Evolutionary conservation across 1,140 invertebrate species (phyloP), one percentile per base, ranked within the genome.

Genomic region (Psix sp.): DNA sequence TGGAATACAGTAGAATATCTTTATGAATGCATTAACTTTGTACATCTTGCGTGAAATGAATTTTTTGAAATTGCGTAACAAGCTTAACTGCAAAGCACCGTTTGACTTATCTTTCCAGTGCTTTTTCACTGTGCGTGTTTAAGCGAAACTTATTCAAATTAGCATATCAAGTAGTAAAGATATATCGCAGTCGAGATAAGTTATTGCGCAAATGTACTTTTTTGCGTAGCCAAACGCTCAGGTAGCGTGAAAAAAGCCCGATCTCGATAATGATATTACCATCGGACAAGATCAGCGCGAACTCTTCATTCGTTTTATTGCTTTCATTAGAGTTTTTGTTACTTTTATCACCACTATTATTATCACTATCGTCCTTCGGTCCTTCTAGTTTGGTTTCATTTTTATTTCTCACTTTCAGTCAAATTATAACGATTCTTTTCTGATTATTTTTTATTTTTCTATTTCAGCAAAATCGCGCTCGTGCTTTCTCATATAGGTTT

Each of bases 251-350:
- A 70, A 60, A 59, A 67, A 60, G 40, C 52, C 39, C 38, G 11
- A 38, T 14, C 16, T 48, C 48, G 54, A 60, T 70, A 70, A 70
- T 60, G 48, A 60, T 60, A 60, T 70, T 70, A 46, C 31, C 66
- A 24, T 60, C 33, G 56, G 11, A 33, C 40, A 36, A 24, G 36
- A 59, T 68, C 65, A 68, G 24, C 17, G 21, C 20, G 46, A 18
- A 17, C 31, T 51, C 54, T 6, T 60, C 46, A 29, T 60, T 60
- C 43, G 40, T 60, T 68, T 60, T 68, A 59, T 68, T 68, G 20
- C 54, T 48, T 56, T 57, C 63, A 67, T 57, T 67, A 49, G 24
- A 40, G 20, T n/a, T n/a, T n/a, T n/a, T n/a, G n/a, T n/a, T n/a
- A 14, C 36, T 42, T 52, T 49, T 45, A 21, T 24, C 14, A 24